Base-by-base conservation (phyloP, 2,797 vertebrate species). In the Danio kyathit region DNA sequence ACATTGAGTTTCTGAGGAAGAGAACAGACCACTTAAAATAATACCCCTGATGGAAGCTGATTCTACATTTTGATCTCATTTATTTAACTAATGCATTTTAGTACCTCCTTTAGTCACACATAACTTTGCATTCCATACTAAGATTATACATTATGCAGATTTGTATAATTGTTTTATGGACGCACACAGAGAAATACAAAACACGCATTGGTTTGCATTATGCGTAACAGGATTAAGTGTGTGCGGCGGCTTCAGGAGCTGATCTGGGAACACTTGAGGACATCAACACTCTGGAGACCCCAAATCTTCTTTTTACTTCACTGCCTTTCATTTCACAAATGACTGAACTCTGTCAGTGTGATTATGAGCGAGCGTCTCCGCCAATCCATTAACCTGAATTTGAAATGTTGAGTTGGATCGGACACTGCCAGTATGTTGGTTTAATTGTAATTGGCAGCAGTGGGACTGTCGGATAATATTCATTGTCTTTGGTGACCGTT, bases 251-350 rank as follows among this genome's bases (percentile, higher is more conserved):
- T 29, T 63, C 16, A 3, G 38, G 8, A 63, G 44, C 13, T 73
- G 54, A 3, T 51, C n/a, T 75, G 66, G 54, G 56, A 49, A 51
- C 19, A 61, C 46, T 48, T 48, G 19, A 44, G 40, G 51, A 57
- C 64, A 44, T 19, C 43, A 12, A 10, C 13, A 19, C 51, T 48
- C 54, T 48, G 0, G 12, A 48, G 70, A 56, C 67, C 67, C 0
- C 29, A 17, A 40, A 71, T 71, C 67, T 54, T 54, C 49, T 54
- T 41, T 21, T 77, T 77, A 66, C 63, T 29, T 57, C 14, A 56
- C 41, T 77, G 17, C 6, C 51, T n/a, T 71, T 40, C 66, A 71
- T 79, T 79, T 79, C 44, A 71, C 66, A 70, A 61, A 79, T 60
- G 48, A 71, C 66, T 60, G 54, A 13, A 21, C 40, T 80, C 49